A percentile compares a stretch with the other conserved stretches of the same genome.
phyloP scores from a whole-genome alignment of 2,888 invertebrate species.

The Elegia similella region DNA sequence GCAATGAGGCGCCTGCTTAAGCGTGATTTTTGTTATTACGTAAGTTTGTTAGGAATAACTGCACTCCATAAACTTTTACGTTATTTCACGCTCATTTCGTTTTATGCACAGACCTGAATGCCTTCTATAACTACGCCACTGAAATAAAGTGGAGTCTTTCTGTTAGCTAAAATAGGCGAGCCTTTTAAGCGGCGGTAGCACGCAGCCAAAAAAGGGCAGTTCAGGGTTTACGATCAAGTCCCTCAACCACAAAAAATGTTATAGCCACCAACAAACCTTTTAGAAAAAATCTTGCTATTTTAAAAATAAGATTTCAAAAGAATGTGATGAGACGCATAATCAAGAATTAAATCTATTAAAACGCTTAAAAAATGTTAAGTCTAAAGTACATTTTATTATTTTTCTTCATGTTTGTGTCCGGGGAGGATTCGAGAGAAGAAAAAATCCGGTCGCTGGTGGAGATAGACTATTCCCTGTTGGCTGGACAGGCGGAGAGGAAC shows the following conservation, averaged over 20 bases:
- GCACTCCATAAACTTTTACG: slow-evolving; percentile 35
- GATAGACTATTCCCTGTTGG: slow-evolving; percentile 59
- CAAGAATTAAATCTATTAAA: not conserved
- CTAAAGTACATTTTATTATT: not conserved
- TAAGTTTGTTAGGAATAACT: slow-evolving; percentile 19
- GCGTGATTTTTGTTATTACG: slow-evolving; percentile 17
- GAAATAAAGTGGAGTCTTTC: slow-evolving; percentile 9
- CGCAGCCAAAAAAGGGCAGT: slow-evolving; percentile 10
- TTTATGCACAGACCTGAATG: slow-evolving; percentile 27
- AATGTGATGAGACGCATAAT: not conserved
- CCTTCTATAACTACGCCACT: slow-evolving; percentile 6
- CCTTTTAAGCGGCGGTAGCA: slow-evolving; percentile 12
- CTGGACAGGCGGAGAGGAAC: slow-evolving; percentile 57
- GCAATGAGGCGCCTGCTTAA: not conserved
- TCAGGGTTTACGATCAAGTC: slow-evolving; percentile 5
- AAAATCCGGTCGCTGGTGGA: slow-evolving; percentile 23
- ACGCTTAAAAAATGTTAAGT: not conserved
- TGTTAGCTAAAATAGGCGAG: slow-evolving; percentile 7
- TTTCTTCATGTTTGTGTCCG: slow-evolving; percentile 15
- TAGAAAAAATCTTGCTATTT: not conserved
- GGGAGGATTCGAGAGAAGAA: slow-evolving; percentile 32
- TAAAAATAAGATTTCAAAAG: not conserved
- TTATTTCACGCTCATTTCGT: slow-evolving; percentile 55
- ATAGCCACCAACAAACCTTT: not conserved
- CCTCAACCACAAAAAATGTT: slow-evolving; percentile 5